These are phyloP conservation scores for Arctia plantaginis DNA, from an alignment of 2,888 invertebrate species.

Conservation along the genomic window DNA sequence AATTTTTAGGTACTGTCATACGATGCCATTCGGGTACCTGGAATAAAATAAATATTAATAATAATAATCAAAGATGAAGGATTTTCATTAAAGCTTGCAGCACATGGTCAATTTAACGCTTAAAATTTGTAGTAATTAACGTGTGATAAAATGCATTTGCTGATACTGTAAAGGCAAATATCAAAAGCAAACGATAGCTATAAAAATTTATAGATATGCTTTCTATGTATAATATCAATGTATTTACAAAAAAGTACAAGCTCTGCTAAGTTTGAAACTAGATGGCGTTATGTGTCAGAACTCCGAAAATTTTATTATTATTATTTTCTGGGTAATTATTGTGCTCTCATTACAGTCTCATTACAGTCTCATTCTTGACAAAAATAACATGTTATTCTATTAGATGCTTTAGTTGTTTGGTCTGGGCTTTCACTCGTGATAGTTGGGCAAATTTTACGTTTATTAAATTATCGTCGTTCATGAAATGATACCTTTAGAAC, in stretches of 20 bases:
- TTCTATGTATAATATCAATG: no score
- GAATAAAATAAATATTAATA: conserved; percentile 28
- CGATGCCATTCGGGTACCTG: conserved; percentile 99
- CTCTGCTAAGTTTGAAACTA: no score
- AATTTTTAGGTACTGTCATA: conserved; percentile 97
- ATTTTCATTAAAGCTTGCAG: background rate
- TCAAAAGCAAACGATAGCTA: background rate
- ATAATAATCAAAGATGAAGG: background rate
- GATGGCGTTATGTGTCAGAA: no score
- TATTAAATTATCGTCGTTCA: no score
- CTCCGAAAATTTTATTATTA: no score
- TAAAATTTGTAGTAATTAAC: no score
- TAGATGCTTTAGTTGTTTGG: background rate
- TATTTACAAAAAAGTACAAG: no score
- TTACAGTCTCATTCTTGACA: no score
- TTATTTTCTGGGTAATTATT: no score
- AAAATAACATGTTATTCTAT: background rate
- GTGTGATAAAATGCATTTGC: background rate
- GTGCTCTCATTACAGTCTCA: no score
- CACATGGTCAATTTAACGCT: background rate
- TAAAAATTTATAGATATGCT: no score
- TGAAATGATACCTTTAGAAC: no score
- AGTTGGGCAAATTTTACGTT: background rate
- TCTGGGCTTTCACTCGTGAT: background rate
- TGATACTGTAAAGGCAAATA: background rate